Base-by-base conservation (phyloP, 1,140 invertebrate species). In the Calliopsis andreniformis region DNA sequence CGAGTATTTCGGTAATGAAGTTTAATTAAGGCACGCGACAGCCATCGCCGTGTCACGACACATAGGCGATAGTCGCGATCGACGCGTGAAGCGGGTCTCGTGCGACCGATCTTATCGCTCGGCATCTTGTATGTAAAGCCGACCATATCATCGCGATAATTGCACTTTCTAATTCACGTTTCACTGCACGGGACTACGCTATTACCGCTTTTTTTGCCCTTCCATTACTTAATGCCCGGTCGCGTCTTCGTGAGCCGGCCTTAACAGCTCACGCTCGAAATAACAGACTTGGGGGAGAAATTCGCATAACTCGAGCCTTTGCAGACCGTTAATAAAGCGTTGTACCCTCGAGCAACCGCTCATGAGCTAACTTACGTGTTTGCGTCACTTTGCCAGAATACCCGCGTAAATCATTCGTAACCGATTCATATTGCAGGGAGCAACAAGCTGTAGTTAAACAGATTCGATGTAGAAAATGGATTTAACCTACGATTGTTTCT, bases 241-340 rank as follows among this genome's bases (percentile, higher is more conserved):
- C 64, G 32, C 47, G 59, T 64, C 53, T 58, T 35, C 28, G 49
- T 43, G 28, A 39, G 32, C 4, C 42, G 49, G 30, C 59, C 32
- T 39, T 67, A 47, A 20, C 56, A 28, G 30, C 53, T 55, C 49
- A 30, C 69, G 73, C 63, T 68, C 66, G 67, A 82, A 82, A 82
- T 82, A 82, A 81, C 78, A 64, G 73, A 82, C 71, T 79, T 79
- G 73, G 49, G 61, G 62, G 59, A 71, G 80, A 81, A 80, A 64
- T 82, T 82, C 78, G 73, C 80, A 68, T 78, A 80, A 80, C 77
- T 77, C 68, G 73, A 58, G 39, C 79, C 72, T 81, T 76, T 80
- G 80, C 78, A 66, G 64, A 73, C 80, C 80, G 80, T 82, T 82
- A 82, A 82, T 81, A 82, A 82, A 82, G 78, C 73, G 59, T 75